phyloP scores from a whole-genome alignment of 2,113 vertebrate species.

The Phocoena phocoena region DNA sequence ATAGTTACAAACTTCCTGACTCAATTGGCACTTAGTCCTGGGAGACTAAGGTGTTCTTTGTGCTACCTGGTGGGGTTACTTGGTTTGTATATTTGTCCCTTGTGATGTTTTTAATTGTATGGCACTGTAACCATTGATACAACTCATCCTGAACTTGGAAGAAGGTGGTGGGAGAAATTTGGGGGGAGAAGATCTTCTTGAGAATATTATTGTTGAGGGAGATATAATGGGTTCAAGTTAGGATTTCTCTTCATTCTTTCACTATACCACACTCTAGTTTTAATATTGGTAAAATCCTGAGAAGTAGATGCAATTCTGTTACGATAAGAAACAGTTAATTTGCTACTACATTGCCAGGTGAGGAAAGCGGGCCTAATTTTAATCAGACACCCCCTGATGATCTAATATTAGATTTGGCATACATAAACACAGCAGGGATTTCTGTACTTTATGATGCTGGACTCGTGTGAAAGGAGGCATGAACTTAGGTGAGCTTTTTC shows the following conservation, averaged over 20 bases:
- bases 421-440: neutral
- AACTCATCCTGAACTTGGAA: neutral
- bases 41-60: neutral
- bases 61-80: neutral
- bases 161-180: neutral
- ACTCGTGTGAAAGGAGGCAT: neutral
- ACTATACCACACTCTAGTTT: neutral
- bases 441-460: neutral
- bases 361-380: neutral
- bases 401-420: neutral
- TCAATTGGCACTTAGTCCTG: neutral
- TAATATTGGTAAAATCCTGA: neutral
- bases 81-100: neutral
- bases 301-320: neutral
- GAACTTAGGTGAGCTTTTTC: neutral
- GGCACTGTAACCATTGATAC: neutral
- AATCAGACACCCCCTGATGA: neutral
- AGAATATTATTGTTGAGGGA: neutral
- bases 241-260: neutral
- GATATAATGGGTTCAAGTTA: neutral
- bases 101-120: neutral
- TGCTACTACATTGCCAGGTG: neutral
- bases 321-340: neutral
- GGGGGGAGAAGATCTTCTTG: neutral
- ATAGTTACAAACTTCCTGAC: neutral